Percentiles rank a stretch among this genome's conserved stretches.
Conservation (phyloP, 2,797 vertebrate genomes). For the Hafferia zeledoni region DNA sequence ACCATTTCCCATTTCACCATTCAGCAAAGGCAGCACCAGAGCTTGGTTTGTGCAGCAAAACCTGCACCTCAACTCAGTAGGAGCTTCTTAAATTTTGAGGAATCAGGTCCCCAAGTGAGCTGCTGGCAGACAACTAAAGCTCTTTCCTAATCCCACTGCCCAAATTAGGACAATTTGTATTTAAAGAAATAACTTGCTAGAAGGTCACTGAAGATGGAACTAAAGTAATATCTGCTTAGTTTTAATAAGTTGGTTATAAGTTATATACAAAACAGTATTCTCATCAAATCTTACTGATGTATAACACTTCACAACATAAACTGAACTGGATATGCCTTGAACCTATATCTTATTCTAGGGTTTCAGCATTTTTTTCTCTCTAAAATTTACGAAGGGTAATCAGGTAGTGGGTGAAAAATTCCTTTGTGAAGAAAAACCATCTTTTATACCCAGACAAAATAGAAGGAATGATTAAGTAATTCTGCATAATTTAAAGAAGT, state of each 20-base stretch:
- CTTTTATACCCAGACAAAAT: not conserved
- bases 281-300: not conserved
- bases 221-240: not conserved
- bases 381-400: not conserved
- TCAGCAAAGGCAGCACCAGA: not conserved
- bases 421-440: not conserved
- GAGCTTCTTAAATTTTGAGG: not conserved
- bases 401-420: not conserved
- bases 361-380: not conserved
- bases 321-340: not conserved
- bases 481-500: not conserved
- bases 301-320: not conserved
- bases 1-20: not conserved
- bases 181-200: not conserved
- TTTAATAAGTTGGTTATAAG: not conserved
- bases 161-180: not conserved
- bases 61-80: rapidly evolving
- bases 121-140: not conserved
- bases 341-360: not conserved
- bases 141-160: not conserved
- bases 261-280: not conserved
- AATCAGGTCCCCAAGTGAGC: not conserved
- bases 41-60: not conserved
- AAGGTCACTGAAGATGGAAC: not conserved
- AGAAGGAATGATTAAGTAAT: rapidly evolving